Conservation (phyloP, 2,113 vertebrate species). For the Alligator sinensis region DNA sequence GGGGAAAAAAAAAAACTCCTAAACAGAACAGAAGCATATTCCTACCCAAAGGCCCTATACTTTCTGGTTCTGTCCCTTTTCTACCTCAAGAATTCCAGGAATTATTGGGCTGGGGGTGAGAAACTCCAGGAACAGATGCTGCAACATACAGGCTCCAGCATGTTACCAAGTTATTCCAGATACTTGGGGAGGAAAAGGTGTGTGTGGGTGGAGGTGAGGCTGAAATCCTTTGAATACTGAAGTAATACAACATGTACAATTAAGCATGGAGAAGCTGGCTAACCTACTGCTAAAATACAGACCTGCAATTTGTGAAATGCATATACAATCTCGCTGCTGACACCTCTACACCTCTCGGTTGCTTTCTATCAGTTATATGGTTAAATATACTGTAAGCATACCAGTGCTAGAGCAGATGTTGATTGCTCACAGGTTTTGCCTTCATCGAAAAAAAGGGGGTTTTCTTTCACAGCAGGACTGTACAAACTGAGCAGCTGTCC, state of each 20-base stretch:
- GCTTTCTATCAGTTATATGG: no score
- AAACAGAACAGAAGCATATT: not conserved
- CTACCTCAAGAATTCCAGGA: not conserved
- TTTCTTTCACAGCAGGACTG: no score
- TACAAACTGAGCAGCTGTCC: no score
- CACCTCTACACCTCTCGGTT: no score
- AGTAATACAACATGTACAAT: not conserved
- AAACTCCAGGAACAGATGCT: slow-evolving; percentile 29
- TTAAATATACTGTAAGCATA: no score
- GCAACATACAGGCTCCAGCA: not conserved
- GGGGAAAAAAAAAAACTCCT: no score
- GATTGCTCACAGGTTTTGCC: no score
- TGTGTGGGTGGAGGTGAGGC: no score
- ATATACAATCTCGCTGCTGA: no score
- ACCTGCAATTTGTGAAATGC: not conserved
- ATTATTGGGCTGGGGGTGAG: not conserved
- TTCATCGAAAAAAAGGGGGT: no score
- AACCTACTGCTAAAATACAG: not conserved
- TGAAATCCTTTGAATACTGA: not conserved
- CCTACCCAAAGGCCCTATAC: not conserved
- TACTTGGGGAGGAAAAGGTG: not conserved
- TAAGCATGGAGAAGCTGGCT: not conserved
- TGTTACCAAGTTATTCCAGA: not conserved
- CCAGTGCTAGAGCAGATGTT: no score
- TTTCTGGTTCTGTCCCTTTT: not conserved